phyloP scores from a whole-genome alignment of 2,797 vertebrate genomes.

The Pipistrellus pipistrellus region DNA sequence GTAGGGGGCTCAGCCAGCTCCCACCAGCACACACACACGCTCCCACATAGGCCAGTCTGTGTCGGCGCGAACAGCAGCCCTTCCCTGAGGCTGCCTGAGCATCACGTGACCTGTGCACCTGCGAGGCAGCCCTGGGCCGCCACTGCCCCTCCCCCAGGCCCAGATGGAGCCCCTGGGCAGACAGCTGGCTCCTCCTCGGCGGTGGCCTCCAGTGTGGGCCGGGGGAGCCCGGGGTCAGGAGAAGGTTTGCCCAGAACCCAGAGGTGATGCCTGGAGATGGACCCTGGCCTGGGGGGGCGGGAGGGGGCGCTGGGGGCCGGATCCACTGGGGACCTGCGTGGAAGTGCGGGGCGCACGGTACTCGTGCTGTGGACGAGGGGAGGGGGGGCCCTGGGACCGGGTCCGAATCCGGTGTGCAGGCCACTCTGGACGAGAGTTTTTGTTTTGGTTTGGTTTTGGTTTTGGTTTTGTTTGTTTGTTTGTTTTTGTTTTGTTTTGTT shows the following conservation, averaged over 20 bases:
- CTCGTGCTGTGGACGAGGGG: not conserved
- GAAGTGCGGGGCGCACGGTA: rapidly evolving
- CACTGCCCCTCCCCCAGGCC: not conserved
- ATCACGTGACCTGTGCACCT: not conserved
- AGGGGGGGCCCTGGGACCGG: not conserved
- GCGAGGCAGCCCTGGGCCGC: not conserved
- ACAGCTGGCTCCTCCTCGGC: not conserved
- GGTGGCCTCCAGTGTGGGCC: not conserved
- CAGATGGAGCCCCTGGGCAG: not conserved
- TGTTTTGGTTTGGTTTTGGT: too few relatives aligned
- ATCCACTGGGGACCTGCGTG: not conserved
- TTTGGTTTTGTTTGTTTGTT: too few relatives aligned
- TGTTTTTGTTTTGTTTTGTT: too few relatives aligned
- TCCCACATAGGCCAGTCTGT: not conserved
- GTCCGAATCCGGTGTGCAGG: not conserved
- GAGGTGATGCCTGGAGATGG: not conserved
- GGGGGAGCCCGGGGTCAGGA: not conserved
- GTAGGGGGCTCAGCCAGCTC: not conserved
- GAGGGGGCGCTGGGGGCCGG: not conserved
- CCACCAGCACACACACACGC: not conserved
- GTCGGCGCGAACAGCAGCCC: not conserved
- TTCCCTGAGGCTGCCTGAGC: not conserved
- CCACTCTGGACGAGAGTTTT: too few relatives aligned
- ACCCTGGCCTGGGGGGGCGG: too few relatives aligned
- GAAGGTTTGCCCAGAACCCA: not conserved